Evolutionary conservation across 2,113 vertebrate species (phyloP).

Genomic region (Ailuropoda melanoleuca): DNA sequence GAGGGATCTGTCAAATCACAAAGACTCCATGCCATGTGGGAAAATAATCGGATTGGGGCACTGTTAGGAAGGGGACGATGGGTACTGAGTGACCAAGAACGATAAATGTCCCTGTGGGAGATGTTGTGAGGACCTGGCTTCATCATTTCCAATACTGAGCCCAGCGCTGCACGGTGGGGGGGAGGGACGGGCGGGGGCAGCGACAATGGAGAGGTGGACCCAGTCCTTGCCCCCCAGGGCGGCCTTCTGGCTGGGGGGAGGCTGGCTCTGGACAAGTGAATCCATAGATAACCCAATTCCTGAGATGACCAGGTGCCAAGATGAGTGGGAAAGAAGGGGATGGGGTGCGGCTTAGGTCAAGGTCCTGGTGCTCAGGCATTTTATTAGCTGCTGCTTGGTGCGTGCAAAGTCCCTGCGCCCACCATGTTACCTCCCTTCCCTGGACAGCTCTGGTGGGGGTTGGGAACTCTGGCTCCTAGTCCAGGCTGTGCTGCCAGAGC

Average conservation of each 20-base stretch:
- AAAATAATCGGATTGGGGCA: neutral
- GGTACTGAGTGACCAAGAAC: neutral
- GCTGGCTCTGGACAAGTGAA: too few relatives aligned
- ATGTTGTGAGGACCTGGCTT: neutral
- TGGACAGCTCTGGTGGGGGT: fast-evolving
- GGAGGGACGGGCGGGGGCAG: fast-evolving
- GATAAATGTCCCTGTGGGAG: neutral
- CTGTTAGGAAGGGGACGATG: neutral
- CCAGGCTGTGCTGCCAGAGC: neutral
- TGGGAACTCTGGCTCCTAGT: neutral
- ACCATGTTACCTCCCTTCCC: fast-evolving
- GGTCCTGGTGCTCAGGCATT: neutral
- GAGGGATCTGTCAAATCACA: neutral
- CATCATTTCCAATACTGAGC: neutral
- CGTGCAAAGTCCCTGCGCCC: neutral
- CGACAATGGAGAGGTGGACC: neutral
- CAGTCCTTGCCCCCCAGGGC: neutral
- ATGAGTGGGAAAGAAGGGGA: neutral
- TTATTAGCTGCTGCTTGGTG: neutral
- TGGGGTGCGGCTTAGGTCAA: neutral
- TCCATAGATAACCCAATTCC: fast-evolving
- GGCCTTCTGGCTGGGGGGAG: too few relatives aligned
- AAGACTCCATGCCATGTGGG: neutral
- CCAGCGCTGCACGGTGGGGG: fast-evolving
- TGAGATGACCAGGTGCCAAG: neutral